A percentile compares a stretch with the other conserved stretches of the same genome.
These are phyloP conservation scores for Uromys caudimaculatus DNA, from an alignment of 2,797 vertebrate genomes.

Conservation along the genomic window DNA sequence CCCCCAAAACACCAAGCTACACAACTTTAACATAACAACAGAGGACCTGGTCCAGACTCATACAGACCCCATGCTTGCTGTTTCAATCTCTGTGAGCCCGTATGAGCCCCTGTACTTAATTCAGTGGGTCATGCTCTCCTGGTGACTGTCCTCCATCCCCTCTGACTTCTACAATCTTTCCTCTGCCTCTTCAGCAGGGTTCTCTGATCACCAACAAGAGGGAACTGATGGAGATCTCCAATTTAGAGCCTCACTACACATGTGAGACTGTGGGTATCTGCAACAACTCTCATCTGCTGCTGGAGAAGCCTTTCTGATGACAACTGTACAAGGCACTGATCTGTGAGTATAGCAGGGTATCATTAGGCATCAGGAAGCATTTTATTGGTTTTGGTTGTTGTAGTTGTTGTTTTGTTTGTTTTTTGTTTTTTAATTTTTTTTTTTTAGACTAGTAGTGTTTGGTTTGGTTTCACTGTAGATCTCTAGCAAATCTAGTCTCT, in stretches of 20 bases:
- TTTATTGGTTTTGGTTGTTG: neutral
- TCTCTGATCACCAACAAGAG: neutral
- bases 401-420: too few species aligned
- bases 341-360: neutral
- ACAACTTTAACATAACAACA: neutral
- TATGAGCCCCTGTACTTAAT: neutral
- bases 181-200: neutral
- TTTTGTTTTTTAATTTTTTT: neutral
- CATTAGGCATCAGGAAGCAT: neutral
- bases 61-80: neutral
- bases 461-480: neutral
- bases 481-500: neutral
- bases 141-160: too few species aligned
- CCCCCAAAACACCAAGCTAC: neutral
- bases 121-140: neutral
- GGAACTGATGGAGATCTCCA: neutral
- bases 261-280: neutral
- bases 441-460: neutral
- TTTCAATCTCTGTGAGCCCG: neutral
- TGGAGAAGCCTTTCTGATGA: neutral
- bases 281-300: neutral
- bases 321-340: neutral
- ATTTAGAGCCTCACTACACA: neutral
- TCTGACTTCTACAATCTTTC: neutral
- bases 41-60: neutral